A percentile compares a stretch with the other conserved stretches of the same genome.
Conservation (phyloP, 2,888 invertebrate genomes). For the Anoplius nigerrimus region DNA sequence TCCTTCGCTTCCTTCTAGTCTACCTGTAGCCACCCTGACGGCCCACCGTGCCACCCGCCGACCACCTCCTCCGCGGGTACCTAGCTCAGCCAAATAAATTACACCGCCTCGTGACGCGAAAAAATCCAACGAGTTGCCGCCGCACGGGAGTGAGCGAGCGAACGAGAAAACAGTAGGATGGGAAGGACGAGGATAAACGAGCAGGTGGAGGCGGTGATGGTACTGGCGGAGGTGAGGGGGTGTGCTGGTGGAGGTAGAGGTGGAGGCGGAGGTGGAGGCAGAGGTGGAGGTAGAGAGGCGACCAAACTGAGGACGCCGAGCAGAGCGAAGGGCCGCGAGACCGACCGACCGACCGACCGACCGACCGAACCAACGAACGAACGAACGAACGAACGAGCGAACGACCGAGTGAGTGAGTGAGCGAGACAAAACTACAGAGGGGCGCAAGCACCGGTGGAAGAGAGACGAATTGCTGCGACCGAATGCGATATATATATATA, state of each 20-base stretch:
- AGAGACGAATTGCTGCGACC: background rate
- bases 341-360: slow-evolving; percentile 10
- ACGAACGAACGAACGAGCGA: slow-evolving; percentile 31
- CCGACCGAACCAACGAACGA: slow-evolving; percentile 19
- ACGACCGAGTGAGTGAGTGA: slow-evolving; percentile 25
- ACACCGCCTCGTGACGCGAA: slow-evolving; percentile 74
- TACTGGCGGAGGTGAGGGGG: slow-evolving; percentile 6
- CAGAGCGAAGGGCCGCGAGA: slow-evolving; percentile 30
- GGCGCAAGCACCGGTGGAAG: background rate
- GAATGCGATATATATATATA: background rate
- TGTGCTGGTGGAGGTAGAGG: slow-evolving; percentile 18
- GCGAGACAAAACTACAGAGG: slow-evolving; percentile 22
- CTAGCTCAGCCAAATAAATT: slow-evolving; percentile 71
- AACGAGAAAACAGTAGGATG: slow-evolving; percentile 20
- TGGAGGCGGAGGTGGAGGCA: slow-evolving; percentile 16
- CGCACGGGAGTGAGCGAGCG: slow-evolving; percentile 43
- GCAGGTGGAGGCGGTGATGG: slow-evolving; percentile 18
- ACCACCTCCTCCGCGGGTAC: slow-evolving; percentile 53
- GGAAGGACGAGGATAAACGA: slow-evolving; percentile 36
- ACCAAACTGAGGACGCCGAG: slow-evolving; percentile 16
- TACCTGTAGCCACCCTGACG: slow-evolving; percentile 24
- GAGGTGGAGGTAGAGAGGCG: slow-evolving; percentile 10
- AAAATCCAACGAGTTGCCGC: slow-evolving; percentile 70
- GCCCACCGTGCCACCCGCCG: slow-evolving; percentile 47
- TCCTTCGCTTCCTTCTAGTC: slow-evolving; percentile 33